phyloP scores from a whole-genome alignment of 2,888 invertebrate species.

The Barypeithes pellucidus region DNA sequence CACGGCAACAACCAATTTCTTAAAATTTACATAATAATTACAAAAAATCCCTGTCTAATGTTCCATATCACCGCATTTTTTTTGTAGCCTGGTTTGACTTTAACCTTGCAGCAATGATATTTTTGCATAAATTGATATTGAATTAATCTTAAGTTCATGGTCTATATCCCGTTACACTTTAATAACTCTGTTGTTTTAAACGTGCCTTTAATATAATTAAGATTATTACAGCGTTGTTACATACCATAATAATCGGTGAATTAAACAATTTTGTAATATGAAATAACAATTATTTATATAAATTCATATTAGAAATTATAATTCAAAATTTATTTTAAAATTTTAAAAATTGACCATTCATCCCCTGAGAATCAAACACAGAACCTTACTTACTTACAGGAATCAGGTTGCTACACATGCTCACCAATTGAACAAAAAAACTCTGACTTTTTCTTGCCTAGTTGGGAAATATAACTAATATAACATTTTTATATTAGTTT shows the following conservation, averaged over 20 bases:
- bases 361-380: too few species aligned
- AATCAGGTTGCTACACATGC: too few species aligned
- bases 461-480: too few species aligned
- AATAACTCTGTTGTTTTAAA: slow-evolving; percentile 41
- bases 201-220: slow-evolving; percentile 8
- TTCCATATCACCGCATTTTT: slow-evolving; percentile 45
- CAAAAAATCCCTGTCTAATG: slow-evolving; percentile 40
- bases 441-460: too few species aligned
- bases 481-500: too few species aligned
- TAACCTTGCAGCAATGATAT: slow-evolving; percentile 49
- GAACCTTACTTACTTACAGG: too few species aligned
- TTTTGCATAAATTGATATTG: slow-evolving; percentile 48
- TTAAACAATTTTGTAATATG: too few species aligned
- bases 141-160: slow-evolving; percentile 49
- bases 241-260: neutral
- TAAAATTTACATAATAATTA: slow-evolving; percentile 42
- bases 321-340: too few species aligned
- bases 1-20: slow-evolving; percentile 23
- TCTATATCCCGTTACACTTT: slow-evolving; percentile 48
- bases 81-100: slow-evolving; percentile 36
- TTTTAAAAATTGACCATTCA: too few species aligned
- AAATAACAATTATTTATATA: too few species aligned
- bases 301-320: too few species aligned
- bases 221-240: slow-evolving; percentile 25
- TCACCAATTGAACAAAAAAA: too few species aligned